Evolutionary conservation across 2,113 vertebrate species (phyloP), one percentile per base, ranked within the genome.

Genomic region (Stomatorhinus ivindoensis): DNA sequence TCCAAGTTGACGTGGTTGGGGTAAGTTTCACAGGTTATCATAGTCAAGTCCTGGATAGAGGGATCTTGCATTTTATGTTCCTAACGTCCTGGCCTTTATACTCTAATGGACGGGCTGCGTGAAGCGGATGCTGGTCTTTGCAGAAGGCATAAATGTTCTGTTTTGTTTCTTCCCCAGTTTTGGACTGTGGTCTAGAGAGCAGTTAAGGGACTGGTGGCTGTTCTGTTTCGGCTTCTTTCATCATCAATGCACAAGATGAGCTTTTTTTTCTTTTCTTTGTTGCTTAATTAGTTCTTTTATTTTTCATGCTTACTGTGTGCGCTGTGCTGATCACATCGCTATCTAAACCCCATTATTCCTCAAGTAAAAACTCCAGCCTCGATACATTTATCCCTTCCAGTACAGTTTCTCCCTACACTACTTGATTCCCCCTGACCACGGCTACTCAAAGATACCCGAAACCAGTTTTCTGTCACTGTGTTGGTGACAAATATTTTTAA

Each of bases 91-190:
- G 96, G 0, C 98, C 98, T 88, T 95, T 94, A 90, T 96, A 95
- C 31, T 99, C 98, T 0, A 97, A 99, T 99, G 86, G 98, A 97
- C 0, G 0, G 98, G 98, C 91, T 99, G 98, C 98, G 98, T 99
- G 93, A 99, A 99, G 87, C 98, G 97, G 90, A 99, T 97, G 9
- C 94, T 97, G 42, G 98, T 99, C 92, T 96, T 97, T 95, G 99
- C 99, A 69, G 98, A 97, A 91, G 94, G 96, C 94, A 99, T 96
- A 4, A 31, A 27, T 69, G 61, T 69, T 65, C 58, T 69, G 61
- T 69, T 69, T 69, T 4, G 61, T 1, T 31, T 69, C n/a, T 31
- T 31, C 61, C 61, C 10, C 61, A 69, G n/a, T 69, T 69, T 31
- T 69, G 61, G 61, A 31, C 61, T 31, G 27, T 69, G 61, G 3